These are phyloP conservation scores for Anguilla obscura DNA, from an alignment of 2,797 vertebrate species.

Conservation along the genomic window DNA sequence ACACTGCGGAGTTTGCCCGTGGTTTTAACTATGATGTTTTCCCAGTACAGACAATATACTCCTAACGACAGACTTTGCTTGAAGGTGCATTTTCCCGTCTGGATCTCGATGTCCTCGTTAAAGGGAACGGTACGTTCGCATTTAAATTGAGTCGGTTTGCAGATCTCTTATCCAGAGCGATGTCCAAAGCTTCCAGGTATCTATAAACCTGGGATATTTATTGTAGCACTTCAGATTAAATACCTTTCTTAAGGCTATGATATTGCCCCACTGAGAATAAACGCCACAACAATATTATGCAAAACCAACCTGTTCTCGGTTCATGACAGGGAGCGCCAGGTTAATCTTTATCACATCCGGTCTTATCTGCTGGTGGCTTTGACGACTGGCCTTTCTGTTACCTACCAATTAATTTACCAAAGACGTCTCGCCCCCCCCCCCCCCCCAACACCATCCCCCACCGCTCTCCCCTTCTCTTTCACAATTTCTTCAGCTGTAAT, in stretches of 20 bases:
- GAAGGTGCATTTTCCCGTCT: not conserved
- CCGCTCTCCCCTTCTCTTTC: not conserved
- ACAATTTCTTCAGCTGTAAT: not conserved
- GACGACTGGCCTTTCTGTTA: not conserved
- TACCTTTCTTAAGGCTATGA: not conserved
- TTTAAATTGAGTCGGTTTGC: not conserved
- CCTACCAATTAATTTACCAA: not conserved
- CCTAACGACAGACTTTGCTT: not conserved
- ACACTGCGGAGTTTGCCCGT: not conserved
- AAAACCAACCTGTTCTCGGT: not conserved
- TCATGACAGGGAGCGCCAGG: not conserved
- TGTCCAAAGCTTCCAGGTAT: not conserved
- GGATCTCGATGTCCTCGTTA: not conserved
- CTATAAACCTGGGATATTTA: not conserved
- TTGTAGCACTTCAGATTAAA: not conserved
- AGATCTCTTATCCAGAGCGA: not conserved
- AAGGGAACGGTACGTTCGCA: not conserved
- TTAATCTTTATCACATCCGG: not conserved
- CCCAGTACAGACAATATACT: not conserved
- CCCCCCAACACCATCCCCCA: not conserved
- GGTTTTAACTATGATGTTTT: not conserved
- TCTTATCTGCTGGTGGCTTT: not conserved
- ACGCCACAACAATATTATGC: not conserved
- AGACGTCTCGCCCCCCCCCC: not conserved
- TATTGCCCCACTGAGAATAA: not conserved